Conservation (phyloP, 1,140 invertebrate genomes). For the Centruroides sculpturatus region DNA sequence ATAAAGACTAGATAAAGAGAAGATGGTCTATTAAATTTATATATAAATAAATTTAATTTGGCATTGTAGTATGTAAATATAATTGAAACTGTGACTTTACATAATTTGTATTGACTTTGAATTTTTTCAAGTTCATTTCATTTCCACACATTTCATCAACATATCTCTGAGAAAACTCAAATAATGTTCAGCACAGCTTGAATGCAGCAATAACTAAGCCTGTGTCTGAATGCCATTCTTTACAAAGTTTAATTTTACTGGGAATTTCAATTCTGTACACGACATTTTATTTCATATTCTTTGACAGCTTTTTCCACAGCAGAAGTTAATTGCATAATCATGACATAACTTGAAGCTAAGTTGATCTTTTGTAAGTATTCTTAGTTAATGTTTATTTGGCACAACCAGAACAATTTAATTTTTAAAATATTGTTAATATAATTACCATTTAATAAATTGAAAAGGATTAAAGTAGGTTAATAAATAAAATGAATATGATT, state of each 20-base stretch:
- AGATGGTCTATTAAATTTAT: too few relatives aligned
- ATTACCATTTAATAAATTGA: too few relatives aligned
- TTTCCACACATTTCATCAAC: constrained; percentile 15
- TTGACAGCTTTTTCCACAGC: constrained; percentile 58
- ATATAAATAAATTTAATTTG: too few relatives aligned
- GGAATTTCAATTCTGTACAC: constrained; percentile 30
- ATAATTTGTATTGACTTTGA: too few relatives aligned
- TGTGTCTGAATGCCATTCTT: constrained; percentile 34
- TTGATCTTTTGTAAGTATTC: constrained; percentile 46
- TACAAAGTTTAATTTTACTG: constrained; percentile 26
- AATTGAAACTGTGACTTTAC: too few relatives aligned
- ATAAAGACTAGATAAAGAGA: too few relatives aligned
- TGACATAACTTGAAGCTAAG: constrained; percentile 52
- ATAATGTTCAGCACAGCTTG: constrained; percentile 24
- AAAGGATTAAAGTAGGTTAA: too few relatives aligned
- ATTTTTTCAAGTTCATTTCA: constrained; percentile 7
- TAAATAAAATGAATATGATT: too few relatives aligned
- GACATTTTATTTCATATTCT: constrained; percentile 59
- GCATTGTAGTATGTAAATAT: too few relatives aligned
- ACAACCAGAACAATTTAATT: constrained; percentile 66
- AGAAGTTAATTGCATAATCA: constrained; percentile 50
- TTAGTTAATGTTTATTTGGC: constrained; percentile 52
- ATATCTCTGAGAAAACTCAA: constrained; percentile 11
- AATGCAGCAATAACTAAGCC: constrained; percentile 39
- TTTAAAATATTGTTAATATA: too few relatives aligned